phyloP scores from a whole-genome alignment of 2,113 vertebrate species.

The Oriolus oriolus region DNA sequence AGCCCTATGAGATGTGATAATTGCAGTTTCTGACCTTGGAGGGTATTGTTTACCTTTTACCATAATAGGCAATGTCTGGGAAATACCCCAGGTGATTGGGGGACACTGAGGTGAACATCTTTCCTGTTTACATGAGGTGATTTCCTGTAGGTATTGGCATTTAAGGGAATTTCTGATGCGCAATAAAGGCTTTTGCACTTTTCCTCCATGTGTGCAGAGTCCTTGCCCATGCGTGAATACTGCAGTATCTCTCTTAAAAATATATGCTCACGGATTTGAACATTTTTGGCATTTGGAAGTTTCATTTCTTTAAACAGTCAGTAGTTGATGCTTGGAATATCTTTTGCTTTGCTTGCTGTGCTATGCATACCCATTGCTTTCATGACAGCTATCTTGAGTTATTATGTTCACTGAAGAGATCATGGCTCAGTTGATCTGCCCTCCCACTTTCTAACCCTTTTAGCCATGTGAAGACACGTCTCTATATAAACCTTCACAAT shows the following conservation, averaged over 20 bases:
- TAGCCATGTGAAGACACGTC: background rate
- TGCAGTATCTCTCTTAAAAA: background rate
- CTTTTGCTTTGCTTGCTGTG: background rate
- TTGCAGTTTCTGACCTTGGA: too few relatives aligned
- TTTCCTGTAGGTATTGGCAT: too few relatives aligned
- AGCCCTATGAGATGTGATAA: too few relatives aligned
- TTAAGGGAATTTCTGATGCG: too few relatives aligned
- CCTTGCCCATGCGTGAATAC: too few relatives aligned
- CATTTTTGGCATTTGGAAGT: background rate
- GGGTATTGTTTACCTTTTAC: too few relatives aligned
- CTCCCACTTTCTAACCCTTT: background rate
- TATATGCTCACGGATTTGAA: background rate
- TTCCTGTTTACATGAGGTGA: too few relatives aligned
- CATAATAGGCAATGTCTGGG: too few relatives aligned
- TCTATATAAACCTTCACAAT: background rate
- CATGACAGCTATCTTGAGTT: background rate
- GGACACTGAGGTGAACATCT: too few relatives aligned
- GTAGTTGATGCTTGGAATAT: background rate
- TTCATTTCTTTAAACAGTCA: background rate
- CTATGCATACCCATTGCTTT: background rate
- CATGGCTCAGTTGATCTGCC: background rate
- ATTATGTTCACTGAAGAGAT: background rate
- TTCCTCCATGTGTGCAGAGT: too few relatives aligned
- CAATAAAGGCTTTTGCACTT: too few relatives aligned
- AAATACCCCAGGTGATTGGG: too few relatives aligned